A percentile compares a stretch with the other conserved stretches of the same genome.
Evolutionary conservation across 1,140 invertebrate species (phyloP).

Genomic region (Triops cancriformis): DNA sequence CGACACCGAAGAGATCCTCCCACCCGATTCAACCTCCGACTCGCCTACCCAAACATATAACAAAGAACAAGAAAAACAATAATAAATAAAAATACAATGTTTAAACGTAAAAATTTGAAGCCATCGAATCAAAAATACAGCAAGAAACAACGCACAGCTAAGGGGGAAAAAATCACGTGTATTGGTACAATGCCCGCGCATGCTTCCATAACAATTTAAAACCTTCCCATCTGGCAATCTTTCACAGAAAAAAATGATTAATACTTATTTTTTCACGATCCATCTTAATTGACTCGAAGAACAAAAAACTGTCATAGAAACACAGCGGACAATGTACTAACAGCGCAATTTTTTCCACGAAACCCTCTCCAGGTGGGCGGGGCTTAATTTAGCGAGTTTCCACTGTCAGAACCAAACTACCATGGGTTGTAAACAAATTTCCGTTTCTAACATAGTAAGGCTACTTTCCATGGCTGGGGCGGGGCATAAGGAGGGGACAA

Average conservation of each 20-base stretch:
- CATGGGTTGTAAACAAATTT: neutral
- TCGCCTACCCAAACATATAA: neutral
- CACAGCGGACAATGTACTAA: constrained; percentile 18
- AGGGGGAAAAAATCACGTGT: constrained; percentile 18
- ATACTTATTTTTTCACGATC: neutral
- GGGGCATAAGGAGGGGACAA: neutral
- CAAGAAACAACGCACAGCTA: neutral
- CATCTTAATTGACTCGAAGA: neutral
- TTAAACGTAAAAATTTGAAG: no score
- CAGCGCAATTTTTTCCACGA: neutral
- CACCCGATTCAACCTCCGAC: neutral
- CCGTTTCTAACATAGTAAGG: neutral
- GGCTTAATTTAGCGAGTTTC: neutral
- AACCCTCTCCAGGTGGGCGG: constrained; percentile 12
- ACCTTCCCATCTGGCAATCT: neutral
- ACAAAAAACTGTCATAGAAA: neutral
- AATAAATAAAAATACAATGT: no score
- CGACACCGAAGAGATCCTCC: neutral
- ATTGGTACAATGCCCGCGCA: constrained; percentile 12
- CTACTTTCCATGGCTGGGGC: neutral
- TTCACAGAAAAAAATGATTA: neutral
- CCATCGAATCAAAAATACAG: no score
- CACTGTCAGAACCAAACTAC: no score
- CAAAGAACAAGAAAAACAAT: no score
- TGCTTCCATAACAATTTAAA: constrained; percentile 10